Evolutionary conservation across 1,140 invertebrate genomes (phyloP).

Genomic region (Zaprionus kolodkinae): DNA sequence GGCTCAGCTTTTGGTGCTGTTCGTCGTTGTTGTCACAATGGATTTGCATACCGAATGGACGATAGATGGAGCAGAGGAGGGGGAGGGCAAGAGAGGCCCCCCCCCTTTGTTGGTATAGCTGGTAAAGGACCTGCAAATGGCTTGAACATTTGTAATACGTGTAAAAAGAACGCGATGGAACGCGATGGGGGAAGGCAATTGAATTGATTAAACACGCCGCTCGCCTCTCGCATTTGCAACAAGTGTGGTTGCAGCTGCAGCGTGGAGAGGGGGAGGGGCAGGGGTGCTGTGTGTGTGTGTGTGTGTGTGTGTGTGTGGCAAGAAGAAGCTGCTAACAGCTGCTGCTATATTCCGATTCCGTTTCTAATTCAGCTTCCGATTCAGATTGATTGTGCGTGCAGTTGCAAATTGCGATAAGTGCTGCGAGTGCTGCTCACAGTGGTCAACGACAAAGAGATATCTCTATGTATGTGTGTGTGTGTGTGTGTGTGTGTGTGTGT

Average conservation of each 20-base stretch:
- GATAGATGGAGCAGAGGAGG: not conserved
- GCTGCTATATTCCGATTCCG: not conserved
- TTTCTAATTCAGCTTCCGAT: not conserved
- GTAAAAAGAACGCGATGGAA: slow-evolving; percentile 41
- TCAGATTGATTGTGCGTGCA: slow-evolving; percentile 34
- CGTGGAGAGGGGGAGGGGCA: not conserved
- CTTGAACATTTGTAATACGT: slow-evolving; percentile 52
- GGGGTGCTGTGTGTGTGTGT: no score
- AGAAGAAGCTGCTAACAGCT: not conserved
- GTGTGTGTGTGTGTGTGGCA: no score
- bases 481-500: not conserved
- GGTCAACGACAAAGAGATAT: not conserved
- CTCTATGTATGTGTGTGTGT: not conserved
- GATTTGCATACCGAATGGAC: slow-evolving; percentile 60
- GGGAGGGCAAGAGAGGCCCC: not conserved
- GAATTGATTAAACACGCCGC: slow-evolving; percentile 72
- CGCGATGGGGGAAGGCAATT: slow-evolving; percentile 47
- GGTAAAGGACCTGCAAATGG: slow-evolving; percentile 12
- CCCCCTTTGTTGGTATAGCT: no score
- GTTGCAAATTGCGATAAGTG: slow-evolving; percentile 1
- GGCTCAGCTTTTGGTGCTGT: slow-evolving; percentile 20
- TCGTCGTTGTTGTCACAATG: slow-evolving; percentile 60
- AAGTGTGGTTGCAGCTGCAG: slow-evolving; percentile 40
- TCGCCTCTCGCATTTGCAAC: slow-evolving; percentile 49
- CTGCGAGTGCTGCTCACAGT: not conserved